Percentiles rank a stretch among this genome's conserved stretches.
phyloP scores from a whole-genome alignment of 37 sponge, comb jelly and placozoan species.

The Oscarella lobularis region DNA sequence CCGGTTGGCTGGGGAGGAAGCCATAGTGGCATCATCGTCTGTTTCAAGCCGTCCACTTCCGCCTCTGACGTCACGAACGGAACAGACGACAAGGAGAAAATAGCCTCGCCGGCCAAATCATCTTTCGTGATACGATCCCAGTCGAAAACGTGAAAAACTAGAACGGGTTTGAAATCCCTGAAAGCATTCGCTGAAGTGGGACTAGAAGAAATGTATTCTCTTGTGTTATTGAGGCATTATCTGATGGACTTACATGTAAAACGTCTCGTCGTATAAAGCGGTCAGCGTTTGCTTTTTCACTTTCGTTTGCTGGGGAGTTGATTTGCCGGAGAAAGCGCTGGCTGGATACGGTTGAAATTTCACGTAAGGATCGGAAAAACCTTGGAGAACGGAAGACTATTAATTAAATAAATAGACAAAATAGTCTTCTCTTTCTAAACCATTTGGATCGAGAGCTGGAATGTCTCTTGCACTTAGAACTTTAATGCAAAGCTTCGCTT shows the following conservation, averaged over 20 bases:
- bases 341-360: background rate
- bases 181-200: too few species aligned
- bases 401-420: too few species aligned
- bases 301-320: background rate
- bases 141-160: too few species aligned
- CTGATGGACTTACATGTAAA: background rate
- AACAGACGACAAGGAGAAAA: background rate
- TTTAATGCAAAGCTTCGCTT: background rate
- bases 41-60: background rate
- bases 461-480: background rate
- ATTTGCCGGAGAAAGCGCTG: background rate
- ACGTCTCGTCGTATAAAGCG: background rate
- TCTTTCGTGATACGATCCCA: background rate
- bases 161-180: too few species aligned
- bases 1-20: background rate
- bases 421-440: background rate
- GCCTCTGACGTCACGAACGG: background rate
- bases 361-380: background rate
- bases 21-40: background rate
- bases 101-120: background rate
- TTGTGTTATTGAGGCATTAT: too few species aligned
- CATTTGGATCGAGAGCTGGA: background rate
- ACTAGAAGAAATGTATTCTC: too few species aligned
- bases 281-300: background rate
- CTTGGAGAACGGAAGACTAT: too few species aligned